These are phyloP conservation scores for Lordiphosa collinella DNA, from an alignment of 1,140 invertebrate genomes.

Conservation along the genomic window DNA sequence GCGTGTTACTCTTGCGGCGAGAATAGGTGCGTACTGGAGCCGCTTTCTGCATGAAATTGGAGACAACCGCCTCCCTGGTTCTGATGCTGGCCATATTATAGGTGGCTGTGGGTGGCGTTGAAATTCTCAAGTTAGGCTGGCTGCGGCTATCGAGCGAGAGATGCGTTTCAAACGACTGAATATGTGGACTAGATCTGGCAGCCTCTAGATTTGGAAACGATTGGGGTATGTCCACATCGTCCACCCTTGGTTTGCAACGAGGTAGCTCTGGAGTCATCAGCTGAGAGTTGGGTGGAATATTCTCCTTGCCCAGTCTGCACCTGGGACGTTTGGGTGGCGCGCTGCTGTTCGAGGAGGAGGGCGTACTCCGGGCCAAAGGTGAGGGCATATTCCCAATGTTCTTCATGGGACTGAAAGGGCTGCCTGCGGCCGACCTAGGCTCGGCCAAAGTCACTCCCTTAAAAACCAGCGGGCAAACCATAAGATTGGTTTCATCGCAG, in stretches of 20 bases:
- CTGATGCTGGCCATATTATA: background rate
- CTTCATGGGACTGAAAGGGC: background rate
- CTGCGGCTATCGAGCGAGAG: background rate
- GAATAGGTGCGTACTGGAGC: constrained; percentile 50
- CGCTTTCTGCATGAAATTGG: constrained; percentile 15
- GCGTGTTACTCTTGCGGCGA: constrained; percentile 11
- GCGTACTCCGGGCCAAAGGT: constrained; percentile 47
- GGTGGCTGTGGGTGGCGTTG: background rate
- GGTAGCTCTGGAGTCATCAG: constrained; percentile 31
- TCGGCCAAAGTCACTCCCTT: background rate
- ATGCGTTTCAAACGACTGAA: no score
- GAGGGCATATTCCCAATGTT: constrained; percentile 1
- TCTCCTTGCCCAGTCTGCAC: constrained; percentile 25
- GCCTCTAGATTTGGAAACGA: background rate
- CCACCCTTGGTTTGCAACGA: constrained; percentile 8
- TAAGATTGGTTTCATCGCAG: constrained; percentile 31
- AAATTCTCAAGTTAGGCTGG: background rate
- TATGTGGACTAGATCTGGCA: background rate
- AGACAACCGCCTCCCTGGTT: background rate
- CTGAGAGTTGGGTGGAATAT: background rate
- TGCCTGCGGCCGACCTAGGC: background rate
- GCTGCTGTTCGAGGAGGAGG: background rate
- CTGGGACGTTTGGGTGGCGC: background rate
- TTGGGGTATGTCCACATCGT: background rate
- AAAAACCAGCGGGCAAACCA: constrained; percentile 3